These are phyloP conservation scores for Ricordea florida DNA, from an alignment of 92 coral and sea anemone genomes.

Conservation along the genomic window DNA sequence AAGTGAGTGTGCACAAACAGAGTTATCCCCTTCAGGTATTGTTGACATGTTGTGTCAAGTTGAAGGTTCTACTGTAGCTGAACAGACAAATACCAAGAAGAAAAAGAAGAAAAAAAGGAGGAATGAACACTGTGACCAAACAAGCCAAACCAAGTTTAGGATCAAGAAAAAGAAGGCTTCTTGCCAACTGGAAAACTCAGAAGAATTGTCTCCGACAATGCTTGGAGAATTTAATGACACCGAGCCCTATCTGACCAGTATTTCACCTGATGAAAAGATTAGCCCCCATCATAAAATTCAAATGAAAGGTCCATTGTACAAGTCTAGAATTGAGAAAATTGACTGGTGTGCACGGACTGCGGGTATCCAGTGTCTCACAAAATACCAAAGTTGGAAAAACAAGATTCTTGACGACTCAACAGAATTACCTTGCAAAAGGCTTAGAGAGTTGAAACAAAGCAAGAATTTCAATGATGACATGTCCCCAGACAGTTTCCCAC, in stretches of 20 bases:
- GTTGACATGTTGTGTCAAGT: not conserved
- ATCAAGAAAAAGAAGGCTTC: constrained; percentile 62
- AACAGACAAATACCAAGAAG: constrained; percentile 17
- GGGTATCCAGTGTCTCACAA: not conserved
- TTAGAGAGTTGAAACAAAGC: not conserved
- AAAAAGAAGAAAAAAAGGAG: constrained; percentile 58
- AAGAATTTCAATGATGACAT: not conserved
- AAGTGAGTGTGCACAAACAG: not conserved
- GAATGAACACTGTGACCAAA: constrained; percentile 59
- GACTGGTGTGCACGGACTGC: constrained; percentile 80
- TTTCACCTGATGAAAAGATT: too few species aligned
- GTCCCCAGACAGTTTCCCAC: not conserved
- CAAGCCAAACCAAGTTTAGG: constrained; percentile 84
- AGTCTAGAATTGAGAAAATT: constrained; percentile 59
- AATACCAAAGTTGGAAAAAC: not conserved
- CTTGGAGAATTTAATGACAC: not conserved
- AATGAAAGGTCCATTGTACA: not conserved
- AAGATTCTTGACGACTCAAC: not conserved
- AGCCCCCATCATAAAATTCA: too few species aligned
- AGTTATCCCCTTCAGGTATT: not conserved
- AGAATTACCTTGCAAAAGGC: not conserved
- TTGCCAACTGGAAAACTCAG: not conserved
- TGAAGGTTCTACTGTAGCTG: not conserved
- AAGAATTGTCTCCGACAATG: not conserved
- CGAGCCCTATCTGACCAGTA: too few species aligned